Evolutionary conservation across 2,113 vertebrate genomes (phyloP).

Genomic region (Ramphastos sulfuratus): DNA sequence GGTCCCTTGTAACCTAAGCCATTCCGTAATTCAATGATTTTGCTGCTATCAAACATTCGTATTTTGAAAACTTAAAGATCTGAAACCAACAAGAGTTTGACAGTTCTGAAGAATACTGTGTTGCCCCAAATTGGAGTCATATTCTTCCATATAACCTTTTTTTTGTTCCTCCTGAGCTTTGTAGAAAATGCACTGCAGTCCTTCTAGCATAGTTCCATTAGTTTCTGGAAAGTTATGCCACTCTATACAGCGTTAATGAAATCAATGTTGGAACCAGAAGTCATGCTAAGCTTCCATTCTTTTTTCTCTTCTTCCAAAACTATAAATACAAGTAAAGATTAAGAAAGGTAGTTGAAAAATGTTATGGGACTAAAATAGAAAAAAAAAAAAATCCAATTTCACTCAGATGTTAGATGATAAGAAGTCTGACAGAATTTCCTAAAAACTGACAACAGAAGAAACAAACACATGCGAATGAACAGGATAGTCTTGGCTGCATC

Average conservation of each 20-base stretch:
- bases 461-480: background rate
- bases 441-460: conserved; percentile 30
- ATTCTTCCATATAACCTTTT: background rate
- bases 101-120: background rate
- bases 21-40: background rate
- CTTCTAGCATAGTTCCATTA: background rate
- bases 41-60: background rate
- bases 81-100: background rate
- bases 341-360: background rate
- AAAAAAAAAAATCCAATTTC: background rate
- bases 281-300: background rate
- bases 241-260: background rate
- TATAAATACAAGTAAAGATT: background rate
- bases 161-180: background rate
- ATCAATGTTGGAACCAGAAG: background rate
- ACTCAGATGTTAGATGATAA: background rate
- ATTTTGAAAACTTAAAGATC: background rate
- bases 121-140: background rate
- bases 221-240: background rate
- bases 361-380: background rate
- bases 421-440: background rate
- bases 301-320: background rate
- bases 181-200: background rate
- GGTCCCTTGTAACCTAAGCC: too few species aligned
- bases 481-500: background rate